A percentile compares a stretch with the other conserved stretches of the same genome.
phyloP scores from a whole-genome alignment of 1,140 invertebrate species.

The Lordiphosa stackelbergi region DNA sequence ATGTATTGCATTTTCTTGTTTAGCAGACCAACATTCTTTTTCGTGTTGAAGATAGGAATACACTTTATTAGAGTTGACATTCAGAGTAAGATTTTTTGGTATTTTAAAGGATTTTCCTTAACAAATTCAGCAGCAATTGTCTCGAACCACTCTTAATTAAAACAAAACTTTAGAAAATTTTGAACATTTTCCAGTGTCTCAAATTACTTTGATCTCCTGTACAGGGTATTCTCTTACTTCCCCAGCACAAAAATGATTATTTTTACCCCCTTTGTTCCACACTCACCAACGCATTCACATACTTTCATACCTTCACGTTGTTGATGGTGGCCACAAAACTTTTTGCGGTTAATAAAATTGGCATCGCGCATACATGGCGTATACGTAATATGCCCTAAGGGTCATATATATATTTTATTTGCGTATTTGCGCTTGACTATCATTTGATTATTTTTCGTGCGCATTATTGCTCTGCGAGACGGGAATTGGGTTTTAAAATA shows the following conservation, averaged over 20 bases:
- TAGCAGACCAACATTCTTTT: too few species aligned
- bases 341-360: constrained; percentile 63
- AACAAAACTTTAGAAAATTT: too few species aligned
- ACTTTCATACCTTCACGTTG: constrained; percentile 2
- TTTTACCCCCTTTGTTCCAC: constrained; percentile 1
- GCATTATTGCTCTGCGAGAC: not conserved
- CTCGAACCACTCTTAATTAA: too few species aligned
- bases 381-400: constrained; percentile 48
- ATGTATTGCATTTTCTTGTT: too few species aligned
- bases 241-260: constrained; percentile 20
- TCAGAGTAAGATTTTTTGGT: too few species aligned
- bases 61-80: too few species aligned
- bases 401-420: constrained; percentile 38
- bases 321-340: constrained; percentile 27
- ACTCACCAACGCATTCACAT: not conserved
- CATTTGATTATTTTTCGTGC: constrained; percentile 38
- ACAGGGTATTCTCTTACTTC: constrained; percentile 3
- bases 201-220: not conserved
- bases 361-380: constrained; percentile 21
- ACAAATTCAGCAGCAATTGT: too few species aligned
- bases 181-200: too few species aligned
- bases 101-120: too few species aligned
- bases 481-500: constrained; percentile 3
- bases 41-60: too few species aligned
- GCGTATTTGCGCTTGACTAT: constrained; percentile 48